Conservation (phyloP, 2,113 vertebrate genomes). For the Centrocercus urophasianus region DNA sequence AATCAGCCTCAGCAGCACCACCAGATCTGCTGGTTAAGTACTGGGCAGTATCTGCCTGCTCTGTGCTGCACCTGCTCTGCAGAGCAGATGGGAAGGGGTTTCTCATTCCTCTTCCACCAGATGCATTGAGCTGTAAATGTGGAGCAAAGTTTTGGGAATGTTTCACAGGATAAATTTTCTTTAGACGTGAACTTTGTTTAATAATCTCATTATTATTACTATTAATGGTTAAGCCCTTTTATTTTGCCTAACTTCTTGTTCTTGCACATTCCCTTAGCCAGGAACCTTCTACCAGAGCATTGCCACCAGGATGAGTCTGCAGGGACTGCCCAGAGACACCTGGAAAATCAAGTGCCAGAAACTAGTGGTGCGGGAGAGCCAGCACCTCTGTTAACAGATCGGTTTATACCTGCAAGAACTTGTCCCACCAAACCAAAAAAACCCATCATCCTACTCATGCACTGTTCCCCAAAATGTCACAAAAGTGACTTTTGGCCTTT, state of each 20-base stretch:
- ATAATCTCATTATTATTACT: not conserved
- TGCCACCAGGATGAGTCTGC: not conserved
- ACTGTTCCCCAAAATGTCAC: not conserved
- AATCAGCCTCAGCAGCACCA: not conserved
- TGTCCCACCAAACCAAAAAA: not conserved
- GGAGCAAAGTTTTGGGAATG: not conserved
- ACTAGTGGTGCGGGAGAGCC: not conserved
- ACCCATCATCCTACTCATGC: not conserved
- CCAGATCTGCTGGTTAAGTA: not conserved
- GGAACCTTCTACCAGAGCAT: not conserved
- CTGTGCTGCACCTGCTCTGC: not conserved
- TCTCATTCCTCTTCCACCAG: not conserved
- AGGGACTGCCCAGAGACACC: not conserved
- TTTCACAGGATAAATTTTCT: not conserved
- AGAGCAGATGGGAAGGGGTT: not conserved
- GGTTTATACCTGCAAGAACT: not conserved
- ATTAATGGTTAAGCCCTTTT: not conserved
- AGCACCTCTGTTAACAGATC: not conserved
- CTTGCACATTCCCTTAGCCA: not conserved
- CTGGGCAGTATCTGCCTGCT: not conserved
- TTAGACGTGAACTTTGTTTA: not conserved
- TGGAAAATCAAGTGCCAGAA: not conserved
- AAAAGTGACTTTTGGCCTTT: not conserved
- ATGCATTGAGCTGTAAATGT: not conserved
- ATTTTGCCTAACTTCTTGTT: not conserved